Percentiles rank a stretch among this genome's conserved stretches.
Evolutionary conservation across 2,888 invertebrate species (phyloP).

Genomic region (Tenthredo scrophulariae): DNA sequence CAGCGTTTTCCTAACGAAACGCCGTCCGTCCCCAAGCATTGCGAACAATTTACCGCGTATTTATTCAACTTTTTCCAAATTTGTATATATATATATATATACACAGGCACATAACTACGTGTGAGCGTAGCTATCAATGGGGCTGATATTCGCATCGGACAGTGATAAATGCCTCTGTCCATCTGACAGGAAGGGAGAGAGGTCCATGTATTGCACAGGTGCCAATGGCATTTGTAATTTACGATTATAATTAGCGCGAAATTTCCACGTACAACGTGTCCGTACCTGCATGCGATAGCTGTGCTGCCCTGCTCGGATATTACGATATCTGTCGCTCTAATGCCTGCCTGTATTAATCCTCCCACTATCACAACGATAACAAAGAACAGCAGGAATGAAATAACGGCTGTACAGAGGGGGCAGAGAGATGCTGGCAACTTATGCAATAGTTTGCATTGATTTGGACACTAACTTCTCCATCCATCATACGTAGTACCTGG

Average conservation of each 20-base stretch:
- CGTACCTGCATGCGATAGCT: not conserved
- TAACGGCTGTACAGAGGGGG: no score
- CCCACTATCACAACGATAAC: not conserved
- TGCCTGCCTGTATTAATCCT: not conserved
- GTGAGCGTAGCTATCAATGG: not conserved
- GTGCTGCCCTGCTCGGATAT: not conserved
- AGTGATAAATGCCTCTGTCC: slow-evolving; percentile 23
- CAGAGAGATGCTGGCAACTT: no score
- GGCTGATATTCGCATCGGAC: slow-evolving; percentile 4
- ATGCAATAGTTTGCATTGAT: no score
- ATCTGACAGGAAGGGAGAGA: not conserved
- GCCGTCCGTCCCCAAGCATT: not conserved
- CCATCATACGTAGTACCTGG: not conserved
- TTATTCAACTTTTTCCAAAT: not conserved
- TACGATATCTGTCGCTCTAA: not conserved
- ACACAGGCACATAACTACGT: not conserved
- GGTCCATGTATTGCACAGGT: not conserved
- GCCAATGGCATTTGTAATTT: slow-evolving; percentile 32
- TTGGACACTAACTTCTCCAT: no score
- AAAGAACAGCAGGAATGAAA: not conserved
- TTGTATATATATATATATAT: not conserved
- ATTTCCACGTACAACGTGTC: not conserved
- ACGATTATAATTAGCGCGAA: slow-evolving; percentile 1
- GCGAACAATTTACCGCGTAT: not conserved
- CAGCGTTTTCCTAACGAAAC: slow-evolving; percentile 27